phyloP scores from a whole-genome alignment of 2,888 invertebrate genomes.

The Rotaria sp. region DNA sequence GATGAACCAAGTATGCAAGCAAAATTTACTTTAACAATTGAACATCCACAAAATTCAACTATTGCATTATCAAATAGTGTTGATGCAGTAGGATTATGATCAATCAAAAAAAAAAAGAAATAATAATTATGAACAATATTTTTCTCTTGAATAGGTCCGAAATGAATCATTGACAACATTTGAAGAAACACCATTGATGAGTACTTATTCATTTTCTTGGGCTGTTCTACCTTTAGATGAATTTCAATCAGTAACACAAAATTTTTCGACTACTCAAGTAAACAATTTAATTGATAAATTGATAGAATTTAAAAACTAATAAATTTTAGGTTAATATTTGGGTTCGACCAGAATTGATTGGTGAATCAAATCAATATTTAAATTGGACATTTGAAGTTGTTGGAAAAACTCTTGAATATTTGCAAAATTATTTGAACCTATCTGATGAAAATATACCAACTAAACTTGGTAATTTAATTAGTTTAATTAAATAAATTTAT shows the following conservation, averaged over 20 bases:
- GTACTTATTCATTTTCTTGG: conserved; percentile 35
- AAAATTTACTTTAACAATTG: conserved; percentile 71
- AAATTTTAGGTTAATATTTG: conserved; percentile 21
- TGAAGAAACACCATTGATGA: conserved; percentile 17
- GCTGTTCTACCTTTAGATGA: conserved; percentile 34
- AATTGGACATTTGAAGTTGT: conserved; percentile 20
- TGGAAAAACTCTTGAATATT: conserved; percentile 20
- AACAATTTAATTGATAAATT: too few relatives aligned
- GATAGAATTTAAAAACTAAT: neutral
- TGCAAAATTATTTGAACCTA: conserved; percentile 26
- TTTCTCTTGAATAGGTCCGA: neutral
- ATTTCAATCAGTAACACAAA: neutral
- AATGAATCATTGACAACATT: conserved; percentile 9
- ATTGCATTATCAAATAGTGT: conserved; percentile 88
- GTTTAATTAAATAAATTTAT: neutral
- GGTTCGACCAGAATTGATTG: conserved; percentile 26
- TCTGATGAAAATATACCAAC: conserved; percentile 2
- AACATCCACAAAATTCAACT: conserved; percentile 66
- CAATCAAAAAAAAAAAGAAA: neutral
- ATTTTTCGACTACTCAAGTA: neutral
- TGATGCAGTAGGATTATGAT: neutral
- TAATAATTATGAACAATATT: neutral
- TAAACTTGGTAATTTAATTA: neutral
- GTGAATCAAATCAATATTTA: neutral
- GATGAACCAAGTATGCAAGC: conserved; percentile 83